A percentile compares a stretch with the other conserved stretches of the same genome.
These are phyloP conservation scores for Campoplex capitator DNA, from an alignment of 2,888 invertebrate genomes.

Conservation along the genomic window DNA sequence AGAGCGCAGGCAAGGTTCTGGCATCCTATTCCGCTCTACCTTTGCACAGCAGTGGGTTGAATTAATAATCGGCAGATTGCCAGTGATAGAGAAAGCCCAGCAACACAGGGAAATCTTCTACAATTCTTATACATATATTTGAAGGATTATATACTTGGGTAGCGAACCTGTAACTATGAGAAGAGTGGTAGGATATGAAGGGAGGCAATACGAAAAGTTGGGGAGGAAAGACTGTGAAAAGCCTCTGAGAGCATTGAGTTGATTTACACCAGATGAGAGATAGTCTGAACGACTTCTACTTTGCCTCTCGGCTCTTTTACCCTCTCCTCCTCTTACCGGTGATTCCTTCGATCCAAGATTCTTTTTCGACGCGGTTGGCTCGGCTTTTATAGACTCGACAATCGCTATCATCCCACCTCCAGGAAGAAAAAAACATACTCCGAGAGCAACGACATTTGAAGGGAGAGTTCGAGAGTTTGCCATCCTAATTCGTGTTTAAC, in stretches of 20 bases:
- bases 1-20: slow-evolving; percentile 68
- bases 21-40: slow-evolving; percentile 54
- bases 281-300: slow-evolving; percentile 77
- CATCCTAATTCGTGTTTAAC: not conserved
- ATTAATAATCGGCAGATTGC: slow-evolving; percentile 83
- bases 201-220: slow-evolving; percentile 79
- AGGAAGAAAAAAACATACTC: slow-evolving; percentile 23
- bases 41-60: slow-evolving; percentile 74
- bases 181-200: slow-evolving; percentile 71
- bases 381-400: slow-evolving; percentile 1
- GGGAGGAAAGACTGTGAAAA: slow-evolving; percentile 76
- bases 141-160: not conserved
- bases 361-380: slow-evolving; percentile 6
- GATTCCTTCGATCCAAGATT: slow-evolving; percentile 23
- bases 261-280: slow-evolving; percentile 84
- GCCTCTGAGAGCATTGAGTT: slow-evolving; percentile 82
- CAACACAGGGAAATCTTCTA: slow-evolving; percentile 33
- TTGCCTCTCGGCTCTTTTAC: slow-evolving; percentile 69
- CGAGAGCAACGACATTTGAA: not conserved
- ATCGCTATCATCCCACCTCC: slow-evolving; percentile 54
- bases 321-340: slow-evolving; percentile 70
- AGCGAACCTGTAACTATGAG: slow-evolving; percentile 31
- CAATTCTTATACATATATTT: not conserved
- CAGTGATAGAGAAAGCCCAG: slow-evolving; percentile 75
- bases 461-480: not conserved